A percentile compares a stretch with the other conserved stretches of the same genome.
Conservation (phyloP, 1,140 invertebrate species). For the Coelopa frigida region DNA sequence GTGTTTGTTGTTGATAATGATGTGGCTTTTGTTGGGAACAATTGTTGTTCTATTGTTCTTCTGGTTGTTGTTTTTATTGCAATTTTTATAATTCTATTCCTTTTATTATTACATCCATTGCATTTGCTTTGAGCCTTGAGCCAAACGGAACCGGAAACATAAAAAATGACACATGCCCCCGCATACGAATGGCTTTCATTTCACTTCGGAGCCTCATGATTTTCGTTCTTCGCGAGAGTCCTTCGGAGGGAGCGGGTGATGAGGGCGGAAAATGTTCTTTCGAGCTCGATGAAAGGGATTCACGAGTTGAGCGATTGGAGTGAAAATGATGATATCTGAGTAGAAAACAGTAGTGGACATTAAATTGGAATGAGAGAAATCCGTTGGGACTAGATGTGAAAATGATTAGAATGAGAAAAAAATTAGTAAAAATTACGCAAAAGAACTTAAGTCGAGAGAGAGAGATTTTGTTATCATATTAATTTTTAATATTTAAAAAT, state of each 20-base stretch:
- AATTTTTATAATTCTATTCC: constrained; percentile 2
- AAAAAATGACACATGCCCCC: constrained; percentile 14
- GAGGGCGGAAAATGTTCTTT: neutral
- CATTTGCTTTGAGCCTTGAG: constrained; percentile 1
- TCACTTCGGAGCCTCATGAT: no score
- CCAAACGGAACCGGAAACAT: constrained; percentile 13
- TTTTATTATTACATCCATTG: neutral
- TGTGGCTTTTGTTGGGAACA: constrained; percentile 2
- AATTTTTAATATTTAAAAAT: no score
- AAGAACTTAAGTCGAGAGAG: no score
- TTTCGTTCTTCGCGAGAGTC: neutral
- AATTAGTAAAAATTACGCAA: no score
- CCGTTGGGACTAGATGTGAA: no score
- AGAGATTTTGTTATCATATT: no score
- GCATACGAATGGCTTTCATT: constrained; percentile 10
- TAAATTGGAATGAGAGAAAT: neutral
- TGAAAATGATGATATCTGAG: neutral
- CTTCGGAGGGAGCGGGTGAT: neutral
- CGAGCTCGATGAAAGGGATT: neutral
- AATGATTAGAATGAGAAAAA: no score
- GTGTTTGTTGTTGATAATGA: neutral
- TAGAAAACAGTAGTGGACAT: neutral
- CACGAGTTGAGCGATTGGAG: neutral
- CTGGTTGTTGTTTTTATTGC: neutral
- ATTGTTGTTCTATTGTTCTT: constrained; percentile 10